These are phyloP conservation scores for Hemiprocne comata DNA, from an alignment of 2,113 vertebrate species.

Conservation along the genomic window DNA sequence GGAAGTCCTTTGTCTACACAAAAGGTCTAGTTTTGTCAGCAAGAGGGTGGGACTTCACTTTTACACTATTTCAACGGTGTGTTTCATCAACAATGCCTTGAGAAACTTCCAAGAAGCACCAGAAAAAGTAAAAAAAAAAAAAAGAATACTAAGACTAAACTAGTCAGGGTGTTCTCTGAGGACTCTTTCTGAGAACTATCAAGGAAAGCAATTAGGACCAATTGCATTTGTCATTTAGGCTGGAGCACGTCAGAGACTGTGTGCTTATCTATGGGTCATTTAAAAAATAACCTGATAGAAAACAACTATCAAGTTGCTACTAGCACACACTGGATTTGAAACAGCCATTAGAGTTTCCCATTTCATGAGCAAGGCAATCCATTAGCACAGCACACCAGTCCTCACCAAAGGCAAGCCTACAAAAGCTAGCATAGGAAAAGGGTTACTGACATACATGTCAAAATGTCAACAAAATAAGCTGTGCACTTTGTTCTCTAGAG, in stretches of 20 bases:
- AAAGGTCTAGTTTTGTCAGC: slow-evolving; percentile 3
- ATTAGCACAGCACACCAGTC: not conserved
- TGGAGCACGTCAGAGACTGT: not conserved
- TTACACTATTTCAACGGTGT: not conserved
- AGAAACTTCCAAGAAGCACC: slow-evolving; percentile 40
- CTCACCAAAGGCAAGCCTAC: not conserved
- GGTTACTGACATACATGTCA: not conserved
- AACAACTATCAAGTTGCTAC: slow-evolving; percentile 3
- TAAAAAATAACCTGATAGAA: slow-evolving; percentile 30
- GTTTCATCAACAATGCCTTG: slow-evolving; percentile 8
- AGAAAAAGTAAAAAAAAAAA: slow-evolving; percentile 17
- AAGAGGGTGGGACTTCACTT: not conserved
- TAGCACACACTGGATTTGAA: not conserved
- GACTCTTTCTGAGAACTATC: slow-evolving; percentile 15
- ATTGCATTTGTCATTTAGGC: not conserved
- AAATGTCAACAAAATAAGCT: not conserved
- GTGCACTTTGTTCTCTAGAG: not conserved
- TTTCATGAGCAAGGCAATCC: slow-evolving; percentile 1
- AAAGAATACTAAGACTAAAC: not conserved
- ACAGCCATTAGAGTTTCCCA: not conserved
- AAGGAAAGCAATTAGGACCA: slow-evolving; percentile 51
- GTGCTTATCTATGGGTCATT: slow-evolving; percentile 38
- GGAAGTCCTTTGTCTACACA: slow-evolving; percentile 12
- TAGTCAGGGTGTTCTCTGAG: not conserved
- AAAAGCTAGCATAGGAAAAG: not conserved